Conservation (phyloP, 2,888 invertebrate genomes). For the Epicampocera succincta region DNA sequence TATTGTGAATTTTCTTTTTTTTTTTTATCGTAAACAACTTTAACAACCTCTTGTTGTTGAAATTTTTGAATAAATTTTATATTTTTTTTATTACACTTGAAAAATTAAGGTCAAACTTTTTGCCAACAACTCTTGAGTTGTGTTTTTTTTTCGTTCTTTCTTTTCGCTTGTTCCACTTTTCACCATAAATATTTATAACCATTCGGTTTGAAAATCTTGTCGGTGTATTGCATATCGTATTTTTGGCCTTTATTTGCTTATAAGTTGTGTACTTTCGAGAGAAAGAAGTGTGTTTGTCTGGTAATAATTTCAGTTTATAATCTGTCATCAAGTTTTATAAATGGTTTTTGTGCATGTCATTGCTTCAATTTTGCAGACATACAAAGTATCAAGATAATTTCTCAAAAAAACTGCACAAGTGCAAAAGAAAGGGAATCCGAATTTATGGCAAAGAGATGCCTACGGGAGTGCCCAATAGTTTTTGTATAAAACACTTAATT, state of each 20-base stretch:
- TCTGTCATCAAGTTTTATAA: slow-evolving; percentile 61
- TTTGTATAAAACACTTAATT: too few species aligned
- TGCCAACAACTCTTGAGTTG: slow-evolving; percentile 49
- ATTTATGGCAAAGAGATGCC: too few species aligned
- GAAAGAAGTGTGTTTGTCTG: neutral
- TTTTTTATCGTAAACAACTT: slow-evolving; percentile 49
- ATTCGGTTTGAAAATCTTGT: slow-evolving; percentile 5
- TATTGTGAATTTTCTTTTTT: slow-evolving; percentile 26
- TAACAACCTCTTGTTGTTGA: slow-evolving; percentile 38
- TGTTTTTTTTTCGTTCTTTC: slow-evolving; percentile 4
- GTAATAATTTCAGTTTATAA: slow-evolving; percentile 23
- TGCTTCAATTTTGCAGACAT: neutral
- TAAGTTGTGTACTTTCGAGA: neutral
- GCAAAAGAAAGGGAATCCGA: too few species aligned
- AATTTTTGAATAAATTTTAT: slow-evolving; percentile 32
- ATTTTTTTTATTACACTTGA: slow-evolving; percentile 58
- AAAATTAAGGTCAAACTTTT: slow-evolving; percentile 68
- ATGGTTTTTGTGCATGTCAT: slow-evolving; percentile 51
- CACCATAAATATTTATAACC: slow-evolving; percentile 20
- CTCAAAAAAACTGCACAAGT: too few species aligned
- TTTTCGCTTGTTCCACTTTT: slow-evolving; percentile 28
- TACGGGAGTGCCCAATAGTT: too few species aligned
- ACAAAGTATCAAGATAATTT: neutral
- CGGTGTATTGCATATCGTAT: neutral
- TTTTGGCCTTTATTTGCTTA: slow-evolving; percentile 17